phyloP scores from a whole-genome alignment of 2,888 invertebrate species.

The Monoplex corrugatus region DNA sequence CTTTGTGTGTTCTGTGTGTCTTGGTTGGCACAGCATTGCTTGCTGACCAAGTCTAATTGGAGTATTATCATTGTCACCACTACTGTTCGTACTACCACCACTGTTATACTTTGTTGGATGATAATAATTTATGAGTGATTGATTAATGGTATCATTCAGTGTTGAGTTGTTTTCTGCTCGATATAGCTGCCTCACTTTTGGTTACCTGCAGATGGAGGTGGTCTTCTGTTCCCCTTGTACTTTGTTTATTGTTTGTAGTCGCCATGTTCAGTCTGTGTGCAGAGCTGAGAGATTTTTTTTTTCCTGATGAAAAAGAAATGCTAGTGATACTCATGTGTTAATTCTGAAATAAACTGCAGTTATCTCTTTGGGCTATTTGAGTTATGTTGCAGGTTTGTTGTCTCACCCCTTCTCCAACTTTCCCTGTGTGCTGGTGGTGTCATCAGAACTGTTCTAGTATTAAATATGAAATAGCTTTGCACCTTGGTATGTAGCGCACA shows the following conservation, averaged over 20 bases:
- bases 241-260: slow-evolving; percentile 27
- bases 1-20: not conserved
- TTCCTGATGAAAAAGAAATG: slow-evolving; percentile 45
- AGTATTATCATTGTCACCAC: not conserved
- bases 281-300: slow-evolving; percentile 37
- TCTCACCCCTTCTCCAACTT: too few relatives aligned
- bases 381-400: not conserved
- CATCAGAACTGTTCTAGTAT: too few relatives aligned
- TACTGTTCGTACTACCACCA: too few relatives aligned
- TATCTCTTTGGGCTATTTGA: slow-evolving; percentile 40
- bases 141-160: slow-evolving; percentile 23
- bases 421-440: too few relatives aligned
- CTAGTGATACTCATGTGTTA: slow-evolving; percentile 53
- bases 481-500: too few relatives aligned
- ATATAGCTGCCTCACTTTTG: slow-evolving; percentile 39
- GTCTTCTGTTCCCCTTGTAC: not conserved
- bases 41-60: not conserved
- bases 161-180: slow-evolving; percentile 25
- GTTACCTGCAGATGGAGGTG: not conserved
- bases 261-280: slow-evolving; percentile 41
- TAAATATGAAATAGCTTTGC: too few relatives aligned
- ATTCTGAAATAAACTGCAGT: slow-evolving; percentile 52
- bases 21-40: not conserved
- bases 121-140: not conserved
- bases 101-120: not conserved